Evolutionary conservation across 2,113 vertebrate species (phyloP).

Genomic region (Pachyramphus minor): DNA sequence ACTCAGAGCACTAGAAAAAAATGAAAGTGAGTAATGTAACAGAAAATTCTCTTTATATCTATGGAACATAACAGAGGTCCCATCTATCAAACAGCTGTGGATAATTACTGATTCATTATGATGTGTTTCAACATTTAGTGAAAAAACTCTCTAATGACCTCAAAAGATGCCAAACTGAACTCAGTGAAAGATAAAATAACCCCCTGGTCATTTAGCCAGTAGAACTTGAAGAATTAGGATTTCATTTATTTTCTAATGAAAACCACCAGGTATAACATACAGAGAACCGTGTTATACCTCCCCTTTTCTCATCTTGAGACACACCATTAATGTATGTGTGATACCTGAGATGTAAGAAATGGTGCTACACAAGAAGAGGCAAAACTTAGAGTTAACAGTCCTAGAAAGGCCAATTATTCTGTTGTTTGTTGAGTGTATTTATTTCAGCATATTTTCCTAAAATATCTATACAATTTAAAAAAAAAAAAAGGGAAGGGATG

Average conservation of each 20-base stretch:
- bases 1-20: background rate
- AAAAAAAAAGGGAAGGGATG: background rate
- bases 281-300: background rate
- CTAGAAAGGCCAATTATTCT: background rate
- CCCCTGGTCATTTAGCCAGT: background rate
- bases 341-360: background rate
- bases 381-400: background rate
- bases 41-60: background rate
- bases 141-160: background rate
- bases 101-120: background rate
- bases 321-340: background rate
- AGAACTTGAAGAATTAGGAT: background rate
- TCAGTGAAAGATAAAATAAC: background rate
- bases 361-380: background rate
- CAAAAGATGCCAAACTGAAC: background rate
- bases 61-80: background rate
- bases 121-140: background rate
- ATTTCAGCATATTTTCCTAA: background rate
- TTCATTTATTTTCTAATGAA: background rate
- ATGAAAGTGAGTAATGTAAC: background rate
- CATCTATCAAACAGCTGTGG: background rate
- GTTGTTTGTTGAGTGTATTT: background rate
- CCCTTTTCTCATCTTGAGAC: background rate
- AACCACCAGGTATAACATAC: background rate
- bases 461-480: background rate